Evolutionary conservation across 2,888 invertebrate species (phyloP).

Genomic region (Plemyria rubiginata): DNA sequence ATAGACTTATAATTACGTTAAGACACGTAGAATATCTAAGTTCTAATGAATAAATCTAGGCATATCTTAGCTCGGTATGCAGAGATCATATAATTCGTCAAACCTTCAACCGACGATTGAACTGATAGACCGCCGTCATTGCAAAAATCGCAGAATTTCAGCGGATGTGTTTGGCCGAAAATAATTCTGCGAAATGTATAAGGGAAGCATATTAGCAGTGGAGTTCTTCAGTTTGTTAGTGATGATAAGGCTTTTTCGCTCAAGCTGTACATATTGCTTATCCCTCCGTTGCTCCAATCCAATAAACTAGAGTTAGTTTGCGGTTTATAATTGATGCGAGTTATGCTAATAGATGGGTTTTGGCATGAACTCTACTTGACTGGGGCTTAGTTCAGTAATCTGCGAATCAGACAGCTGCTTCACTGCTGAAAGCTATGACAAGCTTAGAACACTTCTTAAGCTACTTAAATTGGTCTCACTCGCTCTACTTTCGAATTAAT

Average conservation of each 20-base stretch:
- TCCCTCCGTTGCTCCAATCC: conserved; percentile 5
- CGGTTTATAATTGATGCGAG: conserved; percentile 23
- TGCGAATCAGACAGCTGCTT: conserved; percentile 7
- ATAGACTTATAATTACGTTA: no score
- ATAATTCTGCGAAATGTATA: no score
- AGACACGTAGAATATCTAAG: no score
- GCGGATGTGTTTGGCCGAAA: no score
- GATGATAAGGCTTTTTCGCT: background rate
- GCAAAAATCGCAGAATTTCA: no score
- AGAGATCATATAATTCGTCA: no score
- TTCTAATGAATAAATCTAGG: no score
- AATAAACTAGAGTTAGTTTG: conserved; percentile 24
- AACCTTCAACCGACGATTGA: no score
- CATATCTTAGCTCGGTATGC: no score
- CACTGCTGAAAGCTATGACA: conserved; percentile 7
- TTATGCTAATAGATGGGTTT: conserved; percentile 20
- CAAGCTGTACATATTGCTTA: background rate
- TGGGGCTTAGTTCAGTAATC: conserved; percentile 23
- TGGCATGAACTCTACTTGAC: conserved; percentile 16
- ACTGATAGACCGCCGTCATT: no score
- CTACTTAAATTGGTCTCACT: conserved; percentile 6
- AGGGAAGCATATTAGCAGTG: no score
- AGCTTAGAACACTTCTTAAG: conserved; percentile 16
- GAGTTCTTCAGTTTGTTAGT: background rate
- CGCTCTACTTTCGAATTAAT: conserved; percentile 16